Conservation (phyloP, 1,140 invertebrate genomes). For the Capitella teleta region DNA sequence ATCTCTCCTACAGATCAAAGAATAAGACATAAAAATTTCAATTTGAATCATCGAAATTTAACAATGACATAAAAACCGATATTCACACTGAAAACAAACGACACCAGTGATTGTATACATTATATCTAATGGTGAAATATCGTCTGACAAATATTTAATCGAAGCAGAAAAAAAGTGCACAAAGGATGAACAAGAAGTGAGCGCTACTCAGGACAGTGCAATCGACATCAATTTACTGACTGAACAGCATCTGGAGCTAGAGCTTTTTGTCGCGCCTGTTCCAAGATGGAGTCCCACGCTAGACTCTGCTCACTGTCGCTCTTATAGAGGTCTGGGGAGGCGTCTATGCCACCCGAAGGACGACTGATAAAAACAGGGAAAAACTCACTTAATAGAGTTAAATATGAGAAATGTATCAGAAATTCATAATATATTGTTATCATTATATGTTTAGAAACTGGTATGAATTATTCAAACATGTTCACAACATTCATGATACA, state of each 20-base stretch:
- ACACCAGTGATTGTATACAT: background rate
- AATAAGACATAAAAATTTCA: too few species aligned
- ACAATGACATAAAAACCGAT: background rate
- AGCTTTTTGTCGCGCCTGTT: constrained; percentile 44
- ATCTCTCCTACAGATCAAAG: too few species aligned
- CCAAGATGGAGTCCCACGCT: constrained; percentile 4
- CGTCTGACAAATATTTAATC: background rate
- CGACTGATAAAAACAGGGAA: too few species aligned
- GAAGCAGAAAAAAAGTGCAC: background rate
- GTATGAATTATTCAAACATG: too few species aligned
- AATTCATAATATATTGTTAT: too few species aligned
- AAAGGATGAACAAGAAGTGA: constrained; percentile 2
- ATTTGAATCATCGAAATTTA: too few species aligned
- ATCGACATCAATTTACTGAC: too few species aligned
- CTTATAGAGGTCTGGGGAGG: constrained; percentile 8
- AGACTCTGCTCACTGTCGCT: background rate
- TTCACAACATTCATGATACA: too few species aligned
- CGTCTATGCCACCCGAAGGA: too few species aligned
- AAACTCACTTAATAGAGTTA: too few species aligned
- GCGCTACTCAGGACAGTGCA: background rate
- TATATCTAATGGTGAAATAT: background rate
- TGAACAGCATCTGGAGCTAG: background rate
- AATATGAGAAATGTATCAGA: too few species aligned
- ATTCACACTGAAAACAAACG: background rate
- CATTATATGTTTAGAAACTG: too few species aligned